Base-by-base conservation (phyloP, 2,888 invertebrate species). In the Podotricha telesiphe region DNA sequence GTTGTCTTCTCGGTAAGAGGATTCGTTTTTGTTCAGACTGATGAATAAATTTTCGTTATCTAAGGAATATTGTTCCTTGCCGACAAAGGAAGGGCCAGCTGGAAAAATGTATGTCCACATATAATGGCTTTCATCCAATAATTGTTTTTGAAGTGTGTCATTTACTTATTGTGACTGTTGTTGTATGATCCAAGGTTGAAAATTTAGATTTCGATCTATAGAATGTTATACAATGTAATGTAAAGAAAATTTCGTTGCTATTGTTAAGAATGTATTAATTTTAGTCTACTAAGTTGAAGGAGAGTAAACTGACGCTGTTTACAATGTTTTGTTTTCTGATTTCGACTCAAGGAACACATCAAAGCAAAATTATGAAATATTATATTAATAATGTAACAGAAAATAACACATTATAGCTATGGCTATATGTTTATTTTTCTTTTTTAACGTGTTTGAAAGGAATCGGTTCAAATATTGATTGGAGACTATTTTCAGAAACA, bases 1-100 rank as follows among this genome's bases (percentile, higher is more conserved):
- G 81, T 77, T 77, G 79, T 77, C 85, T 88, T 87, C 86, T 78
- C 74, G 81, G 85, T 85, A 86, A 85, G 77, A 82, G 81, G 79
- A 81, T 79, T 77, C 80, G 76, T 82, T 86, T n/a, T 87, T 87
- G 84, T 88, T 83, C 79, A 82, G 82, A 76, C 78, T 83, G 82
- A 85, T 84, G 83, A 87, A 86, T 85, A 85, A 77, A 82, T 84
- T 85, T 87, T 86, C 81, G 82, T 82, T 81, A 76, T 83, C 81
- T 79, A 70, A 72, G 71, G 78, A 78, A 83, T 81, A 85, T 82
- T 81, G 78, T 78, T 74, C 68, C 66, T 56, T 28, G 74, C 77
- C 78, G 80, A 82, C 82, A 76, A 74, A 76, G 72, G 61, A 75
- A 74, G 55, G 28, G 34, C 11, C 55, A 68, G 70, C 65, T 19